Evolutionary conservation across 2,888 invertebrate genomes (phyloP).

Genomic region (Myathropa florea): DNA sequence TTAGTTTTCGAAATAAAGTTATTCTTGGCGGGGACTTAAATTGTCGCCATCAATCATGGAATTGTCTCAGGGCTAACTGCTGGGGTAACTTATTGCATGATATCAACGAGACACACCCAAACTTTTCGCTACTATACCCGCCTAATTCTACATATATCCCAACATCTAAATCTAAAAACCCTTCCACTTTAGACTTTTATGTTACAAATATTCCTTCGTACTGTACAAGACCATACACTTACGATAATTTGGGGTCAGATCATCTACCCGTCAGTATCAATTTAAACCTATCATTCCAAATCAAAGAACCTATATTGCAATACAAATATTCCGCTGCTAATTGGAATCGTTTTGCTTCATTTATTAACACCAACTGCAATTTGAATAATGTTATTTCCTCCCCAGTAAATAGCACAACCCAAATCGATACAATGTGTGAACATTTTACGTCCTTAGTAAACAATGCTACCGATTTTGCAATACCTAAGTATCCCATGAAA

Average conservation of each 20-base stretch:
- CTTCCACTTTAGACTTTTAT: conserved; percentile 32
- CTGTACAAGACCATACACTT: not conserved
- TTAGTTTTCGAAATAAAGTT: not conserved
- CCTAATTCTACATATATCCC: conserved; percentile 21
- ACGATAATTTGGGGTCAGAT: not conserved
- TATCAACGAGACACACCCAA: not conserved
- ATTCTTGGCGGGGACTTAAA: conserved; percentile 16
- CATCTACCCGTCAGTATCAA: conserved; percentile 7
- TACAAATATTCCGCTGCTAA: not conserved
- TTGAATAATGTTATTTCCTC: not conserved
- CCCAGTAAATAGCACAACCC: not conserved
- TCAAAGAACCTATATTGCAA: not conserved
- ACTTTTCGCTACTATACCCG: not conserved
- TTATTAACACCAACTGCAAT: not conserved
- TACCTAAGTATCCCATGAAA: not conserved
- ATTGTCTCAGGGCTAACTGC: conserved; percentile 5
- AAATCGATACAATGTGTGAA: not conserved
- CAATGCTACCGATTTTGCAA: not conserved
- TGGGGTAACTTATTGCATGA: conserved; percentile 4
- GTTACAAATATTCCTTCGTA: conserved; percentile 11
- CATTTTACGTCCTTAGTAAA: not conserved
- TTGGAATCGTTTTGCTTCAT: not conserved
- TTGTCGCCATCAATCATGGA: conserved; percentile 12
- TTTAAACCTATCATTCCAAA: not conserved
- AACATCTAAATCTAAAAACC: conserved; percentile 7